Evolutionary conservation across 1,140 invertebrate genomes (phyloP).

Genomic region (Pseudomyrmex dendroicus): DNA sequence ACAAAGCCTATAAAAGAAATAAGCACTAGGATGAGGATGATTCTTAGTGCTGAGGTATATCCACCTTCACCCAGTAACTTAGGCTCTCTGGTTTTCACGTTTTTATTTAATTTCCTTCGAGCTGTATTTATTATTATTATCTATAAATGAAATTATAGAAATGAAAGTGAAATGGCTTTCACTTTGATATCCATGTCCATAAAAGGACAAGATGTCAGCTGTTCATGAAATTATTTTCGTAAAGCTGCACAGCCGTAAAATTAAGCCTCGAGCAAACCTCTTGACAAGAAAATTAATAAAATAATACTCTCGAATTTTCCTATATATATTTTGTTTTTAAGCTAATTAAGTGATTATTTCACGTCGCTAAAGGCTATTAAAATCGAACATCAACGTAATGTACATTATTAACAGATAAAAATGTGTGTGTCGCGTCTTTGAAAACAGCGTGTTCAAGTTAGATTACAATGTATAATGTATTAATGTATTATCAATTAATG

Average conservation of each 20-base stretch:
- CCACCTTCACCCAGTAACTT: too few relatives aligned
- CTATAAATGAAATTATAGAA: too few relatives aligned
- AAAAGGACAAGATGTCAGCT: constrained; percentile 49
- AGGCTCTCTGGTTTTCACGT: too few relatives aligned
- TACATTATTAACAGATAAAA: constrained; percentile 8
- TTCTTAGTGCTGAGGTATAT: too few relatives aligned
- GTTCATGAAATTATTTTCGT: constrained; percentile 43
- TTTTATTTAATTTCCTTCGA: too few relatives aligned
- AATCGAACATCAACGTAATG: background rate
- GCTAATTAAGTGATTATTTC: constrained; percentile 28
- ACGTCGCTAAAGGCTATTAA: constrained; percentile 17
- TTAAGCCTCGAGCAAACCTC: background rate
- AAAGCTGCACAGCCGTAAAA: constrained; percentile 29
- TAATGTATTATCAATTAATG: background rate
- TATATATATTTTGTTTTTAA: constrained; percentile 46
- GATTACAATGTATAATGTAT: too few relatives aligned
- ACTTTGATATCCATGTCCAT: constrained; percentile 46
- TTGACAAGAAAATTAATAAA: constrained; percentile 63
- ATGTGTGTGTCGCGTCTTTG: background rate
- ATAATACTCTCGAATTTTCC: background rate
- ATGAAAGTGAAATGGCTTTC: background rate
- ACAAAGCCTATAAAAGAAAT: background rate
- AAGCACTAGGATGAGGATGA: too few relatives aligned
- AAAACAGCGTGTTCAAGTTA: constrained; percentile 19
- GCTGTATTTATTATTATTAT: too few relatives aligned